Evolutionary conservation across 1,140 invertebrate genomes (phyloP), one percentile per base, ranked within the genome.

Genomic region (Neotoxoptera formosana): DNA sequence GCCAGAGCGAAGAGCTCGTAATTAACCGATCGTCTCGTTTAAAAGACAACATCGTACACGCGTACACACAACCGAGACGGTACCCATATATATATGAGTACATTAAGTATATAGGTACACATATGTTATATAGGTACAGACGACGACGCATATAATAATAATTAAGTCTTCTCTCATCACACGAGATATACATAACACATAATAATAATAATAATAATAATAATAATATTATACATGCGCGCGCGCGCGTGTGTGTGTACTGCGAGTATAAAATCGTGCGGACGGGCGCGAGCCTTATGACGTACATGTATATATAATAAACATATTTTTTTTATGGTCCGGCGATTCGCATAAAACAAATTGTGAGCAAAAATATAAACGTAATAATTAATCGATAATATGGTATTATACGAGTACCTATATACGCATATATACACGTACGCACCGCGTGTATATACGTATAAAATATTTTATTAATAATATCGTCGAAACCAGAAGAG

Each of bases 321-420:
- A 87, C 86, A 48, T n/a, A 89, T 53, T n/a, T 87, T 48, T 53
- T 48, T 87, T n/a, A 36, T 9, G 48, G 48, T 89, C n/a, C n/a
- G 48, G 87, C 48, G n/a, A 53, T 89, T 89, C 48, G 88, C 34
- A 41, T 89, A 36, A 89, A 20, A 56, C 48, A 56, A 89, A 89
- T 56, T 56, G 51, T 53, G 30, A 51, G 87, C 36, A 53, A 56
- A 89, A n/a, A n/a, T n/a, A 53, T 36, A 89, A 89, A 89, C 88
- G 34, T 89, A 56, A 89, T 89, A 89, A 89, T 89, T 89, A 89
- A 89, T 89, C 88, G 88, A 89, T 56, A 89, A 56, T 23, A 86
- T 86, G 1, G 21, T 53, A 53, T 53, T 53, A 53, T 53, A 51
- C 11, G 11, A 6, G 7, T 8, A 9, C 45, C 8, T 4, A 1